phyloP scores from a whole-genome alignment of 2,888 invertebrate species.

The Agriopis leucophaearia region DNA sequence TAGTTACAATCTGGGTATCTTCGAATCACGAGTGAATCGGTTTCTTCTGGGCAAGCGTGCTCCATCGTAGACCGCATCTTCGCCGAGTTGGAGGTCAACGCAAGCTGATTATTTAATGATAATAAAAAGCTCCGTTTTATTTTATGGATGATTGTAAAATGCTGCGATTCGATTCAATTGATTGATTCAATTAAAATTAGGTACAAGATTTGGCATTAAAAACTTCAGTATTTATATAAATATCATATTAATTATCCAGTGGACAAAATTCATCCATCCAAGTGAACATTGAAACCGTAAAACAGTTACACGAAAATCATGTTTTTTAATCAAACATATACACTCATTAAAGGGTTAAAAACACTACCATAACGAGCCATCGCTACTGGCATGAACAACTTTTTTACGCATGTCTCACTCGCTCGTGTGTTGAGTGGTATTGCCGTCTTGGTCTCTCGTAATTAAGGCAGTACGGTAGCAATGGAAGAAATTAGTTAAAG shows the following conservation, averaged over 20 bases:
- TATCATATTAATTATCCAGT: background rate
- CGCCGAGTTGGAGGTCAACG: too few species aligned
- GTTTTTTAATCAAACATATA: conserved; percentile 66
- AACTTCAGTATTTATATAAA: background rate
- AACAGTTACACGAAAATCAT: conserved; percentile 62
- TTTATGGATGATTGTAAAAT: too few species aligned
- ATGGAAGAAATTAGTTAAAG: conserved; percentile 82
- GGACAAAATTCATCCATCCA: conserved; percentile 27
- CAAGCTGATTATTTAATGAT: too few species aligned
- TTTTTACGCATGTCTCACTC: conserved; percentile 65
- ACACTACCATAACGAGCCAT: conserved; percentile 71
- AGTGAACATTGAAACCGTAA: conserved; percentile 46
- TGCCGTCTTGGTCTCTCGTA: conserved; percentile 59
- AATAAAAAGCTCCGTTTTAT: too few species aligned
- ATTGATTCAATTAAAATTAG: too few species aligned
- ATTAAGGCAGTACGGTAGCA: conserved; percentile 84
- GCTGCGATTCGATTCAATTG: too few species aligned
- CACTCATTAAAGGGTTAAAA: conserved; percentile 77
- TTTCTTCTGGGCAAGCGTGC: too few species aligned
- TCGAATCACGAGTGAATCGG: too few species aligned
- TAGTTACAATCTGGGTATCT: too few species aligned
- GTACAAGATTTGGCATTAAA: too few species aligned
- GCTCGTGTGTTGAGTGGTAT: conserved; percentile 33
- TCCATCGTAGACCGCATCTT: too few species aligned
- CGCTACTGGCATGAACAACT: conserved; percentile 69